Percentiles rank a stretch among this genome's conserved stretches.
Conservation (phyloP, 2,888 invertebrate genomes). For the Sarcophaga subvicina region DNA sequence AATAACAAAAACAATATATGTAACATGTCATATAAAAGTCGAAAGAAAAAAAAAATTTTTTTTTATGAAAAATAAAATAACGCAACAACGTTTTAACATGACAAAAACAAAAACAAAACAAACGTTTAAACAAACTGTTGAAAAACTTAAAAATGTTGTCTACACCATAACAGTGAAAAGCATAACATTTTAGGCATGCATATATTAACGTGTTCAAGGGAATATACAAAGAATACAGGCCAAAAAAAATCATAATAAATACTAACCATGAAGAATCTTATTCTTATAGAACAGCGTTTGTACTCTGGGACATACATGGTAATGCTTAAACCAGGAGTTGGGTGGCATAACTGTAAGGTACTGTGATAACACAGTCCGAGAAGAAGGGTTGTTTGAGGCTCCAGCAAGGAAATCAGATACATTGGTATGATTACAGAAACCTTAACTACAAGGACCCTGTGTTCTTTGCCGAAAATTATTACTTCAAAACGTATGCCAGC, state of each 20-base stretch:
- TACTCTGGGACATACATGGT: not conserved
- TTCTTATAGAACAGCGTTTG: not conserved
- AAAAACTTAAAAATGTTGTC: not conserved
- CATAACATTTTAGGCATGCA: conserved; percentile 45
- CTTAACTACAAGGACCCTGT: too few species aligned
- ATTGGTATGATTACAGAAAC: too few species aligned
- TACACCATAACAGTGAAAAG: not conserved
- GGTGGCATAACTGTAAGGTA: too few species aligned
- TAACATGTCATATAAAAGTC: conserved; percentile 62
- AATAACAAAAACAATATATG: conserved; percentile 44
- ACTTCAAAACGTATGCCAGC: too few species aligned
- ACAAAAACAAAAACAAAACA: conserved; percentile 10
- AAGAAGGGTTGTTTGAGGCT: too few species aligned
- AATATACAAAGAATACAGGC: not conserved
- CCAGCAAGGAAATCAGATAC: too few species aligned
- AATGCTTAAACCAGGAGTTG: not conserved
- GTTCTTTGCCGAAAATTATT: too few species aligned
- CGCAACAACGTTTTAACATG: conserved; percentile 39
- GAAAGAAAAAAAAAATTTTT: not conserved
- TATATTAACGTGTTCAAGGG: conserved; percentile 33
- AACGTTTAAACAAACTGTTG: not conserved
- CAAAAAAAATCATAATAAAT: conserved; percentile 50
- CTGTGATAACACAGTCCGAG: too few species aligned
- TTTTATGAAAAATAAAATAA: conserved; percentile 4
- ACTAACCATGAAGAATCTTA: conserved; percentile 5